Base-by-base conservation (phyloP, 2,113 vertebrate species). In the Dipodomys ordii region DNA sequence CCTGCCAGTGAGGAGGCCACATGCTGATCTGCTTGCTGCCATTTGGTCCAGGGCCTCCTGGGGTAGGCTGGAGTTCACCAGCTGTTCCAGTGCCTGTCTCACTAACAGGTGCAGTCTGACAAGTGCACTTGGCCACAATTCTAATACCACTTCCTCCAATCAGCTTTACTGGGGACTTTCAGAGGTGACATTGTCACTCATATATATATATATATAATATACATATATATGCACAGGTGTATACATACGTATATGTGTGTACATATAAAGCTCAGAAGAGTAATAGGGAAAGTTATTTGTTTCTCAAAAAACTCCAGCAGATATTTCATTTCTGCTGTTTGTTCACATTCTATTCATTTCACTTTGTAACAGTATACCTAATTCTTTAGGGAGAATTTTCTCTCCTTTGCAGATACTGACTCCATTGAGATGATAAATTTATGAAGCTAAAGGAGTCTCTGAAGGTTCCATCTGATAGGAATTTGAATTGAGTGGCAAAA, bases 41-140 rank as follows among this genome's bases (percentile, higher is more conserved):
- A 13, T 83, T 57, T 46, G 68, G 78, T 32, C 2, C 12, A 2
- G 8, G 39, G 49, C 44, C 30, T n/a, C 68, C 2, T 13, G 28
- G 25, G 19, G 39, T n/a, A 1, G 68, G 4, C 32, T 20, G 39
- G 25, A 39, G 39, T 28, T 49, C 27, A 83, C 27, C 68, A 53
- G 79, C 12, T 88, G 6, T 8, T 10, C 0, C 1, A 85, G 16
- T 49, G 20, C 69, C 49, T 62, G 7, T 15, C 5, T 84, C 83
- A 76, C 30, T 60, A 82, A 78, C n/a, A 88, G 20, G 28, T 69
- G 76, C 79, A 53, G 32, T 28, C 78, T 91, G 74, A 80, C 83
- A 57, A 73, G 86, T 5, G 30, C 39, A 71, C 1, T 0, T 1
- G n/a, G 35, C 44, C 20, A 15, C 7, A 32, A 27, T 83, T 83